phyloP scores from a whole-genome alignment of 2,888 invertebrate species.

The Epirrita christyi region DNA sequence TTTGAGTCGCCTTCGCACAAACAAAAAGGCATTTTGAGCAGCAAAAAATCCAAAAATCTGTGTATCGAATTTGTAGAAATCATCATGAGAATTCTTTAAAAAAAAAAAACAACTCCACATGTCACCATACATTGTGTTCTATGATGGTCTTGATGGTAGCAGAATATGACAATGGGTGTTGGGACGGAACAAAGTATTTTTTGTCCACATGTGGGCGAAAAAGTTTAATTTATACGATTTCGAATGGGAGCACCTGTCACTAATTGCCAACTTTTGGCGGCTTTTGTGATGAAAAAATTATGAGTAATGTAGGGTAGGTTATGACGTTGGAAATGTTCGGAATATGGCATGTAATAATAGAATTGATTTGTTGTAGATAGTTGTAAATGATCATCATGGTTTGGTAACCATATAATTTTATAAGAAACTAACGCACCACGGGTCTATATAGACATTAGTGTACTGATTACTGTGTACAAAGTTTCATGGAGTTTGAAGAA shows the following conservation, averaged over 20 bases:
- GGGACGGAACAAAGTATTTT: slow-evolving; percentile 62
- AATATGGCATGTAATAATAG: too few species aligned
- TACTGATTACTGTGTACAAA: too few species aligned
- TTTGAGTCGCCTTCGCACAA: slow-evolving; percentile 67
- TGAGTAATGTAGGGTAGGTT: slow-evolving; percentile 32
- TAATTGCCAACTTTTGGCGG: slow-evolving; percentile 84
- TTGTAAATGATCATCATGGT: too few species aligned
- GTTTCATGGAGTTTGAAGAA: too few species aligned
- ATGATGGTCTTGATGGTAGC: slow-evolving; percentile 63
- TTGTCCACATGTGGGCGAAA: slow-evolving; percentile 56
- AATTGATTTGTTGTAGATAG: too few species aligned
- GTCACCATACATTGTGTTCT: slow-evolving; percentile 73
- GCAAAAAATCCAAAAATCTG: slow-evolving; percentile 59
- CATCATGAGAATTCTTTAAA: slow-evolving; percentile 64
- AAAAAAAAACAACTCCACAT: slow-evolving; percentile 61
- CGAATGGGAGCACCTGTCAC: slow-evolving; percentile 78
- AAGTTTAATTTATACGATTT: slow-evolving; percentile 69
- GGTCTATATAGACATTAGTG: too few species aligned
- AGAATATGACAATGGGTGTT: slow-evolving; percentile 80
- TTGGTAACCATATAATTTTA: too few species aligned
- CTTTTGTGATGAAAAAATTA: slow-evolving; percentile 51
- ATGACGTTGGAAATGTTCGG: slow-evolving; percentile 16
- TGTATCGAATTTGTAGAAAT: slow-evolving; percentile 65
- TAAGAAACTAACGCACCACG: too few species aligned
- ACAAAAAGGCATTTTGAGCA: slow-evolving; percentile 56